Conservation (phyloP, 92 coral and sea anemone genomes). For the Zoanthus solanderi region DNA sequence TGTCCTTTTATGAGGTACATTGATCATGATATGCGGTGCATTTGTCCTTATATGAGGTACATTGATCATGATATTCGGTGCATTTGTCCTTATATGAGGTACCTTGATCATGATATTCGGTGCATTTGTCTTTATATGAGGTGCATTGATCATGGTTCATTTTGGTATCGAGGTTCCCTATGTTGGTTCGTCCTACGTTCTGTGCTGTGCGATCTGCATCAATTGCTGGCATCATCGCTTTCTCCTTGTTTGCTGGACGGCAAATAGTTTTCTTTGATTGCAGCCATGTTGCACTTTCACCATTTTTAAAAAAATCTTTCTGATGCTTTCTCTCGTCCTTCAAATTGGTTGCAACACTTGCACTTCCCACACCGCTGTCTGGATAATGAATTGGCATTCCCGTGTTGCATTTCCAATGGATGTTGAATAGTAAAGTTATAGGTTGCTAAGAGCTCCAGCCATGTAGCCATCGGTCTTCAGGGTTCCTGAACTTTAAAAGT, state of each 20-base stretch:
- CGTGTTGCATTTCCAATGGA: constrained; percentile 13
- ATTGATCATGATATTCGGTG: no score
- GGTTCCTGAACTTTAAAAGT: background rate
- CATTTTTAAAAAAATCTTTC: background rate
- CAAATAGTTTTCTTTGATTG: background rate
- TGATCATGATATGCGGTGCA: no score
- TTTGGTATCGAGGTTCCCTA: background rate
- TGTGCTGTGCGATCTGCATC: background rate
- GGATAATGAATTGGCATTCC: constrained; percentile 41
- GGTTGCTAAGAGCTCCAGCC: constrained; percentile 35
- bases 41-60: no score
- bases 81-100: no score
- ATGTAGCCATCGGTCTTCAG: constrained; percentile 37
- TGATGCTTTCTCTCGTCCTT: background rate
- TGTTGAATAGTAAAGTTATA: constrained; percentile 38
- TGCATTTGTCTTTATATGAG: no score
- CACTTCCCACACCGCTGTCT: constrained; percentile 38
- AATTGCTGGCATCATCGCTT: background rate
- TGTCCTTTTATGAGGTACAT: no score
- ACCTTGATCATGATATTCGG: no score
- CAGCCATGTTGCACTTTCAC: background rate
- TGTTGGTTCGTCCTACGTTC: background rate
- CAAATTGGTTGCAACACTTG: constrained; percentile 16
- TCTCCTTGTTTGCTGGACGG: background rate
- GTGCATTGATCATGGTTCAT: background rate